Conservation (phyloP, 1,140 invertebrate genomes). For the Ips typographus region DNA sequence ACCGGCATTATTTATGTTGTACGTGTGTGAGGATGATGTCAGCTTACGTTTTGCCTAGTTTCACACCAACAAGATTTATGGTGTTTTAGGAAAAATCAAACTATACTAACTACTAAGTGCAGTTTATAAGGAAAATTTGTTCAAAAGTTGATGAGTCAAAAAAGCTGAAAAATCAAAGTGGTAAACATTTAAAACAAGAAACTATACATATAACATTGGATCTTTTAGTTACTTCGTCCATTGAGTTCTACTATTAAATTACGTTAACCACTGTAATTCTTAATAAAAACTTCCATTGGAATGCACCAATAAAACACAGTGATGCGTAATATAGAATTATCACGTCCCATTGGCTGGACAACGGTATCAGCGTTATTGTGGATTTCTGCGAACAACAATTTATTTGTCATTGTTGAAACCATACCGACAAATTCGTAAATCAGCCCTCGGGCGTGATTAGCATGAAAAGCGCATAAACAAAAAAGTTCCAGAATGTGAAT, state of each 20-base stretch:
- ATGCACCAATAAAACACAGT: too few relatives aligned
- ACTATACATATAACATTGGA: too few relatives aligned
- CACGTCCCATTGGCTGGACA: conserved; percentile 14
- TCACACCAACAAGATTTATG: conserved; percentile 7
- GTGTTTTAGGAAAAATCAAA: background rate
- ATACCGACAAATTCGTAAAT: conserved; percentile 43
- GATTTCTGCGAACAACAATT: conserved; percentile 33
- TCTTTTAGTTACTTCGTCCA: too few relatives aligned
- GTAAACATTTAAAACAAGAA: too few relatives aligned
- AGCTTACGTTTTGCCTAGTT: too few relatives aligned
- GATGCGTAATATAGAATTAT: conserved; percentile 22
- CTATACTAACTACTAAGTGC: too few relatives aligned
- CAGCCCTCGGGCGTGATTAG: conserved; percentile 35
- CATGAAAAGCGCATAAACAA: conserved; percentile 47
- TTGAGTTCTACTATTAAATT: too few relatives aligned
- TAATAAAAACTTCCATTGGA: too few relatives aligned
- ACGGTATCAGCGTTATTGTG: conserved; percentile 27
- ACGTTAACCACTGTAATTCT: too few relatives aligned
- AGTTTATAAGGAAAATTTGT: too few relatives aligned
- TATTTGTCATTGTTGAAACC: conserved; percentile 39
- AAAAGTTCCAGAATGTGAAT: conserved; percentile 47
- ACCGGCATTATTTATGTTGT: background rate
- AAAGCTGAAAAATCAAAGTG: too few relatives aligned
- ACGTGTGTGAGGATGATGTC: background rate
- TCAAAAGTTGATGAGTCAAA: too few relatives aligned